Percentiles rank a stretch among this genome's conserved stretches.
These are phyloP conservation scores for Esperia sulphurella DNA, from an alignment of 2,888 invertebrate species.

Conservation along the genomic window DNA sequence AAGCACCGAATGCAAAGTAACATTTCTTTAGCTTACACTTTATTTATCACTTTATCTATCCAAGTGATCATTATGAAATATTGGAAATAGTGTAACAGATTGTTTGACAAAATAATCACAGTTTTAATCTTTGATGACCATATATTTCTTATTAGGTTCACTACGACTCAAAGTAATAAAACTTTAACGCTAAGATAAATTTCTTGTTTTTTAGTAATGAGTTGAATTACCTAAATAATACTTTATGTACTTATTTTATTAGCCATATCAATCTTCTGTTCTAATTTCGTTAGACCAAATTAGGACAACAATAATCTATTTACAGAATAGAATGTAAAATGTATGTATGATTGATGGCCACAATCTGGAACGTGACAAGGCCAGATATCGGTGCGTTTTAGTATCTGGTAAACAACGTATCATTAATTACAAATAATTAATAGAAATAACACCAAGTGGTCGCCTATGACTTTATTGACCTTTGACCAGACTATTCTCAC, in stretches of 20 bases:
- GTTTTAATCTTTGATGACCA: too few relatives aligned
- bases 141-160: too few relatives aligned
- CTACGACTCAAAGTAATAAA: too few relatives aligned
- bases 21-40: too few relatives aligned
- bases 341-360: conserved; percentile 45
- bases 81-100: too few relatives aligned
- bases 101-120: too few relatives aligned
- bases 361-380: conserved; percentile 59
- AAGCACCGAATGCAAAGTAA: too few relatives aligned
- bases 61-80: too few relatives aligned
- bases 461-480: conserved; percentile 28
- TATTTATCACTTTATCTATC: too few relatives aligned
- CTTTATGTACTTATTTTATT: conserved; percentile 10
- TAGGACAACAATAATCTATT: conserved; percentile 40
- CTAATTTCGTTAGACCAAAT: conserved; percentile 39
- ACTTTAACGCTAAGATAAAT: too few relatives aligned
- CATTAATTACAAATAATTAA: conserved; percentile 48
- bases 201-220: too few relatives aligned
- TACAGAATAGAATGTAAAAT: conserved; percentile 41
- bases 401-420: conserved; percentile 44
- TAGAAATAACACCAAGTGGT: conserved; percentile 38
- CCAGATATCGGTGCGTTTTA: conserved; percentile 50
- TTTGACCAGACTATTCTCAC: not conserved
- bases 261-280: conserved; percentile 28
- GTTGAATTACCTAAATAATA: not conserved